These are phyloP conservation scores for Suillia variegata DNA, from an alignment of 2,888 invertebrate genomes.

Conservation along the genomic window DNA sequence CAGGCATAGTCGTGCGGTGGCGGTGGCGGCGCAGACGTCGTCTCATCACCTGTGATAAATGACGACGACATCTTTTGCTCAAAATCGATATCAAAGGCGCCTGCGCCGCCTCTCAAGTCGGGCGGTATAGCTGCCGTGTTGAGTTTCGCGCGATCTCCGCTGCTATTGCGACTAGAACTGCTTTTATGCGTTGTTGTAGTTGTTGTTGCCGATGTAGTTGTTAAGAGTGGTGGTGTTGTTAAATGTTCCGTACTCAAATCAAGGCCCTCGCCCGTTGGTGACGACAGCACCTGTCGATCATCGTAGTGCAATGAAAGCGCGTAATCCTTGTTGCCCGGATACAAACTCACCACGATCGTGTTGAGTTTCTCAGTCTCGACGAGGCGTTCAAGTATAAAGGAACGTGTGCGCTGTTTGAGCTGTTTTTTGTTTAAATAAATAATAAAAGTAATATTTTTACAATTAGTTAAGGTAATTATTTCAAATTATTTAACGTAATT, in stretches of 20 bases:
- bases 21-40: not conserved
- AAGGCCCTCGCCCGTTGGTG: constrained; percentile 31
- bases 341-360: constrained; percentile 87
- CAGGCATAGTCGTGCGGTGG: constrained; percentile 66
- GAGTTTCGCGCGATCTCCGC: constrained; percentile 32
- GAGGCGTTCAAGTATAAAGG: constrained; percentile 81
- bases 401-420: constrained; percentile 62
- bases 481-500: not conserved
- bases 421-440: too few species aligned
- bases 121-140: constrained; percentile 30
- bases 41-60: too few species aligned
- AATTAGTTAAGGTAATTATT: constrained; percentile 4
- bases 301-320: constrained; percentile 64
- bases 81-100: too few species aligned
- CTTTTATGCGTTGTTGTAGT: constrained; percentile 30
- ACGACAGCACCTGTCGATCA: constrained; percentile 55
- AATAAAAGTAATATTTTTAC: not conserved
- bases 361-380: constrained; percentile 84
- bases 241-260: too few species aligned
- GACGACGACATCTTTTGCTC: too few species aligned
- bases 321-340: constrained; percentile 91
- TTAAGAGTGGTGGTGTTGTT: constrained; percentile 24
- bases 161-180: constrained; percentile 34
- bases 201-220: constrained; percentile 15
- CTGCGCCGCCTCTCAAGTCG: constrained; percentile 24